A percentile compares a stretch with the other conserved stretches of the same genome.
phyloP scores from a whole-genome alignment of 2,797 vertebrate genomes.

The Macrochelys suwanniensis region DNA sequence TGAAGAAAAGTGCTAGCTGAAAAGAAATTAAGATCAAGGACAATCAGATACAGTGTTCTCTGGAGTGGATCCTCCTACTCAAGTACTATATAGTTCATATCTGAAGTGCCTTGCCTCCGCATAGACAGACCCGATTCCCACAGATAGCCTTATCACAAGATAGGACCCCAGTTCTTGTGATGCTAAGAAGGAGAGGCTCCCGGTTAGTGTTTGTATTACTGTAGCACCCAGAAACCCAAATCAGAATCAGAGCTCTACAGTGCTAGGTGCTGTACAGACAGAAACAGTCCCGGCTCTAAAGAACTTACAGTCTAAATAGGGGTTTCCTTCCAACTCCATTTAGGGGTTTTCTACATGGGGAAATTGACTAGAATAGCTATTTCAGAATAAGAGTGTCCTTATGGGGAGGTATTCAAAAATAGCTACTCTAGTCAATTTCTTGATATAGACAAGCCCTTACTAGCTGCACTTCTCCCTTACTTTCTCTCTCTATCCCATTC shows the following conservation, averaged over 20 bases:
- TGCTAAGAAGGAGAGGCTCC: not conserved
- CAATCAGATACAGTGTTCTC: slow-evolving; percentile 57
- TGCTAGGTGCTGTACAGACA: not conserved
- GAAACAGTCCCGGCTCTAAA: not conserved
- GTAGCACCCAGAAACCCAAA: not conserved
- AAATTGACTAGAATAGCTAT: not conserved
- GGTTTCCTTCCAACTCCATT: not conserved
- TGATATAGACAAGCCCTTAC: no score
- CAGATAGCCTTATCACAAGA: not conserved
- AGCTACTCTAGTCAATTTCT: not conserved
- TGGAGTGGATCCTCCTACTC: not conserved
- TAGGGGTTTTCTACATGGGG: not conserved
- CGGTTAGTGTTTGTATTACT: not conserved
- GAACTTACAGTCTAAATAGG: not conserved
- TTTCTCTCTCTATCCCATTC: no score
- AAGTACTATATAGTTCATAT: not conserved
- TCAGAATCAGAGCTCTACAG: not conserved
- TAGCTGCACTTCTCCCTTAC: no score
- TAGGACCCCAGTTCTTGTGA: not conserved
- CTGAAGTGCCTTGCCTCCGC: not conserved
- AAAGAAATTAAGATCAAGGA: slow-evolving; percentile 62
- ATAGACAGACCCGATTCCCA: not conserved
- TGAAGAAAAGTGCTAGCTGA: slow-evolving; percentile 48
- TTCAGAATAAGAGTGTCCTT: not conserved
- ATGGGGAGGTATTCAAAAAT: not conserved